phyloP scores from a whole-genome alignment of 2,797 vertebrate genomes.

The Gymnoscopelus microlampas region DNA sequence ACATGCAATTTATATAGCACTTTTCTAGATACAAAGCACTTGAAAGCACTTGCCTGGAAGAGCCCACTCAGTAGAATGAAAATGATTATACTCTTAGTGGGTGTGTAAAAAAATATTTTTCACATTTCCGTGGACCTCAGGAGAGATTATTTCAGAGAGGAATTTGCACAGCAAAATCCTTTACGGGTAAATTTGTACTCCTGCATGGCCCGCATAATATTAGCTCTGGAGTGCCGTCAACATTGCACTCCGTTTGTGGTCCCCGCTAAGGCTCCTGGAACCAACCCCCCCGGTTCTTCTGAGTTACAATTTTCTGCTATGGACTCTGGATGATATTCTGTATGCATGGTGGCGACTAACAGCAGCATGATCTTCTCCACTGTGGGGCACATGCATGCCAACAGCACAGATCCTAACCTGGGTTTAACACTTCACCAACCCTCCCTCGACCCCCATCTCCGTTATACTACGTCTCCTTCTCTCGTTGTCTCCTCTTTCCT shows the following conservation, averaged over 20 bases:
- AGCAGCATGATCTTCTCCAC: conserved; percentile 32
- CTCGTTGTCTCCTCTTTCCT: conserved; percentile 11
- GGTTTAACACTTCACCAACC: neutral
- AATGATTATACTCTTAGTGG: too few species aligned
- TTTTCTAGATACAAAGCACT: too few species aligned
- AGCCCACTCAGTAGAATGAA: too few species aligned
- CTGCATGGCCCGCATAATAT: too few species aligned
- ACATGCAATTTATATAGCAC: too few species aligned
- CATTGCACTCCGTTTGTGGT: too few species aligned
- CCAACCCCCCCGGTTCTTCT: too few species aligned
- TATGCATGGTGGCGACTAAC: conserved; percentile 1
- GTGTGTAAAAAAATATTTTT: neutral
- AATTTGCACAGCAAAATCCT: conserved; percentile 20
- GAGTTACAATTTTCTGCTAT: neutral
- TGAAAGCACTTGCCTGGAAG: too few species aligned
- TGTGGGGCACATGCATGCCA: conserved; percentile 34
- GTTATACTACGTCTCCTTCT: neutral
- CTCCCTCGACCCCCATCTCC: conserved; percentile 4
- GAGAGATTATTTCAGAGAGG: conserved; percentile 9
- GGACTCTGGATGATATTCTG: neutral
- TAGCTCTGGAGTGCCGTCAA: too few species aligned
- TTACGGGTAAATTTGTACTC: too few species aligned
- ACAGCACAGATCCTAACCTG: conserved; percentile 5
- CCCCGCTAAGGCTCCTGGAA: too few species aligned
- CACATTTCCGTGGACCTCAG: neutral